Evolutionary conservation across 2,797 vertebrate genomes (phyloP).

Genomic region (Crocidura indochinensis): DNA sequence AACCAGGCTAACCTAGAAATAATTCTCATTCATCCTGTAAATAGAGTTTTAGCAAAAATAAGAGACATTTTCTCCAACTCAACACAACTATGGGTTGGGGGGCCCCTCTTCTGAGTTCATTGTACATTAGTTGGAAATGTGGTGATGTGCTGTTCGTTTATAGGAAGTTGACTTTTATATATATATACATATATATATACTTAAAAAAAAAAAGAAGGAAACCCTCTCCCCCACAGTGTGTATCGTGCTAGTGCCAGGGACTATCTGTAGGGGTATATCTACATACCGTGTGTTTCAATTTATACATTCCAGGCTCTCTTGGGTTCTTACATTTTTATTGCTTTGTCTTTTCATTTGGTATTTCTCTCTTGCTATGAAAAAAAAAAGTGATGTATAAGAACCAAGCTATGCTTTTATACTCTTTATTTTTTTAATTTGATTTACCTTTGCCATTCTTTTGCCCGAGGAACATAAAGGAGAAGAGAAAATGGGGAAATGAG

Average conservation of each 20-base stretch:
- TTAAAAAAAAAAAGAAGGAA: conserved; percentile 78
- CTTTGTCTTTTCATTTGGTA: conserved; percentile 61
- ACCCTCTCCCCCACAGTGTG: conserved; percentile 83
- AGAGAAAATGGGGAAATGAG: background rate
- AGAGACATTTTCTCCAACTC: conserved; percentile 77
- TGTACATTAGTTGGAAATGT: conserved; percentile 92
- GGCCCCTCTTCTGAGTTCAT: conserved; percentile 87
- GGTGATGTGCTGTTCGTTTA: conserved; percentile 95
- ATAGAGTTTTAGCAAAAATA: conserved; percentile 87
- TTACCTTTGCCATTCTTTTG: conserved; percentile 82
- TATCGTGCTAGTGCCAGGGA: conserved; percentile 90
- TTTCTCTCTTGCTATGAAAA: conserved; percentile 79
- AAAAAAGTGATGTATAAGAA: conserved; percentile 76
- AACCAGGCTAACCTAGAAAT: conserved; percentile 64
- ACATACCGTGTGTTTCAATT: conserved; percentile 88
- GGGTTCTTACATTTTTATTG: conserved; percentile 75
- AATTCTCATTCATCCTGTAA: conserved; percentile 82
- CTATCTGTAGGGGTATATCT: conserved; percentile 90
- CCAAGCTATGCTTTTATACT: conserved; percentile 66
- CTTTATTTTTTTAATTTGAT: conserved; percentile 70
- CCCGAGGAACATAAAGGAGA: conserved; percentile 73
- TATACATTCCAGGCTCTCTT: conserved; percentile 86
- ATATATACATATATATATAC: conserved; percentile 78
- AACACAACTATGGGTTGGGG: conserved; percentile 90
- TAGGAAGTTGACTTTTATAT: conserved; percentile 93